These are phyloP conservation scores for Ptychoptera contaminata DNA, from an alignment of 2,888 invertebrate genomes.

Conservation along the genomic window DNA sequence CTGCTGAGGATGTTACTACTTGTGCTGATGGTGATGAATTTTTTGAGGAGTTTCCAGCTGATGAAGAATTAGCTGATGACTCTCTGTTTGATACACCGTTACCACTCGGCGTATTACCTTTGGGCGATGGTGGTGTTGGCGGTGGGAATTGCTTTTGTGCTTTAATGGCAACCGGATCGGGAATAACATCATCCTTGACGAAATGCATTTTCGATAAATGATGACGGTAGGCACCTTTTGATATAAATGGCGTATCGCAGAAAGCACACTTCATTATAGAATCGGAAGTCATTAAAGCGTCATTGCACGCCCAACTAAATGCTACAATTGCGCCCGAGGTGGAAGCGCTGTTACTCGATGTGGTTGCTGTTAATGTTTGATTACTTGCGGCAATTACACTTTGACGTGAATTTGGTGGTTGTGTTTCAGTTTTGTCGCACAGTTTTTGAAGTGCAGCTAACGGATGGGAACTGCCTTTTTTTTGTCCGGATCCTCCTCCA, in stretches of 20 bases:
- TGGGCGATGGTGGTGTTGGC: constrained; percentile 16
- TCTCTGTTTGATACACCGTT: constrained; percentile 9
- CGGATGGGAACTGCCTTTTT: constrained; percentile 54
- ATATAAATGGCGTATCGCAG: constrained; percentile 90
- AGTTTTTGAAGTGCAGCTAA: constrained; percentile 88
- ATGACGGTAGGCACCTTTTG: constrained; percentile 92
- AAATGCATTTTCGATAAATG: constrained; percentile 93
- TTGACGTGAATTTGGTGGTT: constrained; percentile 31
- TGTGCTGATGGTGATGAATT: constrained; percentile 25
- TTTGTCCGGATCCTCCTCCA: constrained; percentile 9
- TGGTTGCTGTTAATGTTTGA: constrained; percentile 19
- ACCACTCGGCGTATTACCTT: constrained; percentile 23
- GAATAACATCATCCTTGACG: constrained; percentile 77
- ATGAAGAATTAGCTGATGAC: constrained; percentile 7
- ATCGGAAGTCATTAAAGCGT: constrained; percentile 72
- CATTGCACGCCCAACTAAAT: constrained; percentile 90
- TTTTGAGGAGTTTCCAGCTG: constrained; percentile 10
- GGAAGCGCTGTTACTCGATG: constrained; percentile 22
- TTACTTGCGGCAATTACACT: constrained; percentile 25
- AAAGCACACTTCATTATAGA: constrained; percentile 89
- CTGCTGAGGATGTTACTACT: constrained; percentile 18
- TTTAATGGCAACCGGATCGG: constrained; percentile 47
- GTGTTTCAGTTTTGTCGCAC: constrained; percentile 86
- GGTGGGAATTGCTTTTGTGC: constrained; percentile 19
- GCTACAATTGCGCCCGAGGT: constrained; percentile 47